Evolutionary conservation across 2,113 vertebrate species (phyloP).

Genomic region (Lates calcarifer): DNA sequence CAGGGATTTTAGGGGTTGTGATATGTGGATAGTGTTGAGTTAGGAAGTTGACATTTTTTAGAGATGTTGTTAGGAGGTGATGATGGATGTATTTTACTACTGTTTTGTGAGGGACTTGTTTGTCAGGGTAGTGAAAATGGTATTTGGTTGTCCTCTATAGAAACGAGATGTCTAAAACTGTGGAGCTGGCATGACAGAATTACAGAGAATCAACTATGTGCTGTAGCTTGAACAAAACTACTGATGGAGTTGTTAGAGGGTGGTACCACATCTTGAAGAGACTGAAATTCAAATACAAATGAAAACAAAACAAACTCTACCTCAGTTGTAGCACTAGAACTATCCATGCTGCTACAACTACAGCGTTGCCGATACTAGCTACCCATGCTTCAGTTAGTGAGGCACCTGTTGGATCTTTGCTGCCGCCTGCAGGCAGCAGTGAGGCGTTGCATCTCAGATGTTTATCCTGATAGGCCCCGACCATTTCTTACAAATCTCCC

Average conservation of each 20-base stretch:
- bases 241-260: conserved; percentile 77
- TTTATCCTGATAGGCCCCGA: conserved; percentile 82
- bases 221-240: conserved; percentile 38
- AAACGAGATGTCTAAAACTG: background rate
- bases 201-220: background rate
- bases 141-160: conserved; percentile 1
- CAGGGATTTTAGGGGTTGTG: background rate
- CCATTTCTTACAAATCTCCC: conserved; percentile 5
- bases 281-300: conserved; percentile 15
- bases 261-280: conserved; percentile 70
- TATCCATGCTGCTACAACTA: conserved; percentile 78
- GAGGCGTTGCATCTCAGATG: conserved; percentile 83
- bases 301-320: conserved; percentile 47
- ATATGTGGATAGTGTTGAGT: background rate
- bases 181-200: background rate
- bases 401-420: conserved; percentile 51
- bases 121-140: conserved; percentile 24
- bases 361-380: conserved; percentile 58
- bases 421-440: conserved; percentile 58
- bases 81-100: background rate
- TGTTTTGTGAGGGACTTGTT: conserved; percentile 1
- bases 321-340: conserved; percentile 68
- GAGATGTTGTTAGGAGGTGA: conserved; percentile 21
- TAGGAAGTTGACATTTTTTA: conserved; percentile 6
- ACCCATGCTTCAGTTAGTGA: conserved; percentile 75